These are phyloP conservation scores for Tanypteryx hageni DNA, from an alignment of 2,888 invertebrate genomes.

Conservation along the genomic window DNA sequence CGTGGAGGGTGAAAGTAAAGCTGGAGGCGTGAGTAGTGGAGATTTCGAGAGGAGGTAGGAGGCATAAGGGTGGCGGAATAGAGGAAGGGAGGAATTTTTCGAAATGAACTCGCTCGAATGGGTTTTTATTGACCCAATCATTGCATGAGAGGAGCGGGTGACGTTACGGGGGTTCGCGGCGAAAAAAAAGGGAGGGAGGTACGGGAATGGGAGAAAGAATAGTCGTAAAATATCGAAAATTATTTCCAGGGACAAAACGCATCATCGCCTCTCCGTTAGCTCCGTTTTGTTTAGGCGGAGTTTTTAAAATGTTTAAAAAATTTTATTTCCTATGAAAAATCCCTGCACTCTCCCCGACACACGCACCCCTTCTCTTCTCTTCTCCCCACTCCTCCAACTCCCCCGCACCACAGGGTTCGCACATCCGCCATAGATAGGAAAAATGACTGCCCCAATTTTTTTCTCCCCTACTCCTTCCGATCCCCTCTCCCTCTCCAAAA, in stretches of 20 bases:
- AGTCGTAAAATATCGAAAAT: slow-evolving; percentile 61
- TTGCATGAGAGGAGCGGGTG: neutral
- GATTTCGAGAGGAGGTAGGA: neutral
- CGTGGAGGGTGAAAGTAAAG: neutral
- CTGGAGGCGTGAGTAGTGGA: neutral
- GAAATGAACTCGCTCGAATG: slow-evolving; percentile 52
- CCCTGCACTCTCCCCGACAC: neutral
- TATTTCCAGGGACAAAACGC: slow-evolving; percentile 56
- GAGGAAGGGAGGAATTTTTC: neutral
- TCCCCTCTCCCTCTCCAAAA: neutral
- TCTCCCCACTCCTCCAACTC: neutral
- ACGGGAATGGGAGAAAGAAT: neutral
- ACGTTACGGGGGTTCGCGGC: neutral
- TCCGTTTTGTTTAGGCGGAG: slow-evolving; percentile 41
- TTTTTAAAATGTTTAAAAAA: too few relatives aligned
- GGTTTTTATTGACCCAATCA: slow-evolving; percentile 60
- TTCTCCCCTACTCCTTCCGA: neutral
- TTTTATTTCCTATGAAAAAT: neutral
- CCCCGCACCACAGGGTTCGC: neutral
- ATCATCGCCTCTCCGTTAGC: slow-evolving; percentile 54
- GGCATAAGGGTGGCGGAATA: neutral
- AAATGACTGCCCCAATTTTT: slow-evolving; percentile 58
- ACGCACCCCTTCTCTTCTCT: neutral
- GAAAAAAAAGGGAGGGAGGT: neutral
- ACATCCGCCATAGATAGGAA: slow-evolving; percentile 43